phyloP scores from a whole-genome alignment of 2,113 vertebrate species.

The Furnarius figulus region DNA sequence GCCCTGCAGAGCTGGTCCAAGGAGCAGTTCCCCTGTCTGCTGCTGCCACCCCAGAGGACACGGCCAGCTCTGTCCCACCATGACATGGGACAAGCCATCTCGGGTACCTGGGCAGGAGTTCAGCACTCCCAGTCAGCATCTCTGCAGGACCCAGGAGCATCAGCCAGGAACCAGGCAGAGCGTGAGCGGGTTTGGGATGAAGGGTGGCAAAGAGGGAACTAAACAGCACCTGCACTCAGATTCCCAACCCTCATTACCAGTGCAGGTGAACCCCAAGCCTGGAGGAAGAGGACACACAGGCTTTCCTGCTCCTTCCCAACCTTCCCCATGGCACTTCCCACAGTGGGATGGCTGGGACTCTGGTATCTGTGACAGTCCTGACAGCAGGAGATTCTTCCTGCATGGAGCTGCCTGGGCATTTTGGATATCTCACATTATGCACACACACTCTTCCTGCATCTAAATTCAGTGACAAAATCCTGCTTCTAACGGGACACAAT shows the following conservation, averaged over 20 bases:
- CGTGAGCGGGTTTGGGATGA: rapidly evolving
- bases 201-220: rapidly evolving
- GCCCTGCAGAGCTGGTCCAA: rapidly evolving
- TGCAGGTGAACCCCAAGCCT: rapidly evolving
- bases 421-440: neutral
- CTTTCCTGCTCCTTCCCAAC: slow-evolving; percentile 43
- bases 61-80: neutral
- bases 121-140: neutral
- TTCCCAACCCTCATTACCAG: rapidly evolving
- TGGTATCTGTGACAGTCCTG: slow-evolving; percentile 76
- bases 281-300: rapidly evolving
- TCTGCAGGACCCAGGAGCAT: rapidly evolving
- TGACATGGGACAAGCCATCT: rapidly evolving
- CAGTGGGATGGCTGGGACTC: slow-evolving; percentile 72
- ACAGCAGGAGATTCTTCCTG: neutral
- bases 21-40: neutral
- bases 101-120: neutral
- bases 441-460: neutral
- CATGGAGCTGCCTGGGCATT: neutral
- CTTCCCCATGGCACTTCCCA: slow-evolving; percentile 56
- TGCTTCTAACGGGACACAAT: neutral
- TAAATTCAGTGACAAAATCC: neutral
- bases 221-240: rapidly evolving
- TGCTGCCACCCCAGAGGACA: neutral
- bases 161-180: rapidly evolving